Evolutionary conservation across 2,113 vertebrate species (phyloP), one percentile per base, ranked within the genome.

Genomic region (Lipophrys pholis): DNA sequence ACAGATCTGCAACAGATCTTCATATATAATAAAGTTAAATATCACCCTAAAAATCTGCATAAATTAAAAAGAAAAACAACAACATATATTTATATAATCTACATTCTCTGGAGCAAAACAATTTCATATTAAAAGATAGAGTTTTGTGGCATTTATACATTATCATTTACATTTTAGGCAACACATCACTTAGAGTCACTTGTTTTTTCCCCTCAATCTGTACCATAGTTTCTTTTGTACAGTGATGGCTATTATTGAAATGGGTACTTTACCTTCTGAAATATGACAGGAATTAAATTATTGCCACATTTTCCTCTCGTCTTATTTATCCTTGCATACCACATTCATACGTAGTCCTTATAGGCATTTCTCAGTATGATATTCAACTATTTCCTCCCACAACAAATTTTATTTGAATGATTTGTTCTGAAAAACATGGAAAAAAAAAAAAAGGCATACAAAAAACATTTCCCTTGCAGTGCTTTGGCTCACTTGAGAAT

Each of bases 221-320:
- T 89, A 90, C 89, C 91, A 87, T 86, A 36, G 38, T 74, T 59
- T 79, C 35, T 59, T 50, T 74, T 59, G 58, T 54, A 60, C 49
- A 78, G 63, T 75, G 36, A 66, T 59, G 49, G 56, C 38, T 69
- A 35, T 77, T 60, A 55, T 76, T 58, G 61, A 41, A 63, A 56
- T 12, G 6, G 41, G 11, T 69, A 4, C 6, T 57, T 62, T 39
- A 75, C 21, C 21, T 39, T 54, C 36, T 50, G 70, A 58, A 52
- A 53, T 17, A 38, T 60, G 57, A 7, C 61, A 63, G 3, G 62
- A 58, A 67, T 65, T 1, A 50, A 12, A 52, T 56, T 11, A 55
- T 11, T 21, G 38, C 59, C 50, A 56, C 35, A 63, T 73, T 79
- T 42, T 45, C 40, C 30, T 68, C 56, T 69, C n/a, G 6, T 75